A percentile compares a stretch with the other conserved stretches of the same genome.
Evolutionary conservation across 1,140 invertebrate genomes (phyloP).

Genomic region (Nasonia giraulti): DNA sequence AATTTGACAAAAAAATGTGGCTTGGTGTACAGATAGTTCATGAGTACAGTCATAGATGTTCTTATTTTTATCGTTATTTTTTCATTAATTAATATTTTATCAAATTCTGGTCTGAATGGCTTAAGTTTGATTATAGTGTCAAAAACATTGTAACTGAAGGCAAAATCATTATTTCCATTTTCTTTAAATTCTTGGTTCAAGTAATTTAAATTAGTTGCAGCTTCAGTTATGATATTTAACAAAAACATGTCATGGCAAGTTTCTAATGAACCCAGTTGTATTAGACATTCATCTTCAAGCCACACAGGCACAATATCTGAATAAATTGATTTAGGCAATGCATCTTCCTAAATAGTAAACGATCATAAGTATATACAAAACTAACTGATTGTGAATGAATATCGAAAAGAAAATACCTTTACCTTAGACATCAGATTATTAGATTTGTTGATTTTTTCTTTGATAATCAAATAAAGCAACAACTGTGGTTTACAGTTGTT

Average conservation of each 20-base stretch:
- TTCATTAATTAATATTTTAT: constrained; percentile 62
- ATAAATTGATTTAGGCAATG: constrained; percentile 19
- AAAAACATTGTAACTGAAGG: constrained; percentile 64
- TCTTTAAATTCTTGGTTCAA: constrained; percentile 53
- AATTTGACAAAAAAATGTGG: constrained; percentile 65
- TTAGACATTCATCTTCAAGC: constrained; percentile 65
- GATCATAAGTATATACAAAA: neutral
- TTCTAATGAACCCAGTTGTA: constrained; percentile 67
- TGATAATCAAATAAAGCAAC: constrained; percentile 71
- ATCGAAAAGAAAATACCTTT: neutral
- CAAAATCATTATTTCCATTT: constrained; percentile 55
- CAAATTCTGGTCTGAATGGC: constrained; percentile 59
- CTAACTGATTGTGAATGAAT: neutral
- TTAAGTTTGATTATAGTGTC: constrained; percentile 65
- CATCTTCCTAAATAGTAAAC: constrained; percentile 46
- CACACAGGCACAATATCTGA: constrained; percentile 59
- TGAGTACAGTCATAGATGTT: constrained; percentile 65
- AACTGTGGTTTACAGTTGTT: constrained; percentile 73
- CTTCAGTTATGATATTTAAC: constrained; percentile 63
- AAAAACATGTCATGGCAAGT: constrained; percentile 67
- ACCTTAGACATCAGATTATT: constrained; percentile 20
- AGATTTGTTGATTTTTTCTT: constrained; percentile 61
- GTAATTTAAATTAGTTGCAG: constrained; percentile 59
- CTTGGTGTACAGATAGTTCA: constrained; percentile 64
- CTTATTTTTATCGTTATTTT: constrained; percentile 67